Conservation (phyloP, 2,888 invertebrate genomes). For the Endotricha flammealis region DNA sequence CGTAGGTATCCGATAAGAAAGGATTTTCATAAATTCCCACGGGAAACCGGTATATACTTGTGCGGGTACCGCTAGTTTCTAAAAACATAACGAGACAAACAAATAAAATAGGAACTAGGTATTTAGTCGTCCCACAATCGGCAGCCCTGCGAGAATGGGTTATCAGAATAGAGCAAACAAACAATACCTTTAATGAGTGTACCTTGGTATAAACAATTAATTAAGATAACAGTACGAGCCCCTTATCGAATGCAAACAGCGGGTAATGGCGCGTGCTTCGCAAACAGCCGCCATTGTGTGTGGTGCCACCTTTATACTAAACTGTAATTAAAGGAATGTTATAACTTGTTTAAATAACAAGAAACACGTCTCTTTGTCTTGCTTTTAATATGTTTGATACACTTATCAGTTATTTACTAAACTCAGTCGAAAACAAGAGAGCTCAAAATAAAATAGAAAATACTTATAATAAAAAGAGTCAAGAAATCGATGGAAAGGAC, state of each 20-base stretch:
- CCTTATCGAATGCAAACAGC: slow-evolving; percentile 19
- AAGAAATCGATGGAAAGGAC: no score
- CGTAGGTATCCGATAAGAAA: no score
- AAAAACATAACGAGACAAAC: no score
- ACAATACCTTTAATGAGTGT: slow-evolving; percentile 10
- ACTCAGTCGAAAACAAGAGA: no score
- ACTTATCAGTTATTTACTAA: no score
- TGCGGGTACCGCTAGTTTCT: not conserved
- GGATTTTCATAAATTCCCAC: no score
- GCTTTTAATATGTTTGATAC: no score
- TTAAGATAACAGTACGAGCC: slow-evolving; percentile 16
- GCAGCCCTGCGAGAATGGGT: not conserved
- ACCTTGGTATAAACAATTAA: slow-evolving; percentile 21
- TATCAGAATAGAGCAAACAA: slow-evolving; percentile 9
- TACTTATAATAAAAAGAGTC: no score
- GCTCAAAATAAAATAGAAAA: no score
- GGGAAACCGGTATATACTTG: no score
- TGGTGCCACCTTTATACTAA: slow-evolving; percentile 1
- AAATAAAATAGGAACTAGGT: no score
- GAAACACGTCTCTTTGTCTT: no score
- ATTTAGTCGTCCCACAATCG: not conserved
- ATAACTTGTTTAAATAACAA: not conserved
- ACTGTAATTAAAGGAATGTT: slow-evolving; percentile 2
- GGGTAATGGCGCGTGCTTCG: slow-evolving; percentile 23
- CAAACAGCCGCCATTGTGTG: slow-evolving; percentile 10